These are phyloP conservation scores for Melanostigma gelatinosum DNA, from an alignment of 2,113 vertebrate genomes.

Conservation along the genomic window DNA sequence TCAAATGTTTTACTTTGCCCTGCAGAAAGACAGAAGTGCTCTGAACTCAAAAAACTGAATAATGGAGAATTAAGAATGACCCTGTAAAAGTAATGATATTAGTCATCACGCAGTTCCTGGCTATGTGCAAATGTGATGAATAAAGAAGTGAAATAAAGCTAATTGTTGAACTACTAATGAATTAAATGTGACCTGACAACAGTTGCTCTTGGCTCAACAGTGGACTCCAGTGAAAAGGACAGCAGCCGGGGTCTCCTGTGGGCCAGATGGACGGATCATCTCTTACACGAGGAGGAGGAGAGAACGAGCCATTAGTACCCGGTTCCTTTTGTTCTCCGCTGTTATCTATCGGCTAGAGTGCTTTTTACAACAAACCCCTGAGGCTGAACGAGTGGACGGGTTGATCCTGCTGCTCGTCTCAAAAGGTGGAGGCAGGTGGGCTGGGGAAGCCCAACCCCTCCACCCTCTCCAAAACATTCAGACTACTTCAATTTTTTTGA, in stretches of 20 bases:
- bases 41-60: not conserved
- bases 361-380: slow-evolving; percentile 57
- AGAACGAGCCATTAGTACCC: slow-evolving; percentile 58
- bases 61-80: not conserved
- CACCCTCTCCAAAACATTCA: not conserved
- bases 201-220: slow-evolving; percentile 23
- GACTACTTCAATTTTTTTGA: not conserved
- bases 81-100: not conserved
- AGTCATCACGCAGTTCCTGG: not conserved
- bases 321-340: slow-evolving; percentile 64
- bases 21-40: not conserved
- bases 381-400: slow-evolving; percentile 52
- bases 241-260: slow-evolving; percentile 34
- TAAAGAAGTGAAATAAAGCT: not conserved
- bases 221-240: slow-evolving; percentile 26
- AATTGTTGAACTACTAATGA: not conserved
- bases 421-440: slow-evolving; percentile 71
- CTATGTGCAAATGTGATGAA: not conserved
- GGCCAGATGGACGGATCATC: slow-evolving; percentile 69
- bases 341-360: slow-evolving; percentile 67
- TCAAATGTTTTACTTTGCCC: not conserved
- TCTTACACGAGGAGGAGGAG: slow-evolving; percentile 59
- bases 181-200: slow-evolving; percentile 12
- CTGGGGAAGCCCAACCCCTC: slow-evolving; percentile 12
- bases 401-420: slow-evolving; percentile 49